These are phyloP conservation scores for Pygoscelis adeliae DNA, from an alignment of 2,113 vertebrate genomes.

Conservation along the genomic window DNA sequence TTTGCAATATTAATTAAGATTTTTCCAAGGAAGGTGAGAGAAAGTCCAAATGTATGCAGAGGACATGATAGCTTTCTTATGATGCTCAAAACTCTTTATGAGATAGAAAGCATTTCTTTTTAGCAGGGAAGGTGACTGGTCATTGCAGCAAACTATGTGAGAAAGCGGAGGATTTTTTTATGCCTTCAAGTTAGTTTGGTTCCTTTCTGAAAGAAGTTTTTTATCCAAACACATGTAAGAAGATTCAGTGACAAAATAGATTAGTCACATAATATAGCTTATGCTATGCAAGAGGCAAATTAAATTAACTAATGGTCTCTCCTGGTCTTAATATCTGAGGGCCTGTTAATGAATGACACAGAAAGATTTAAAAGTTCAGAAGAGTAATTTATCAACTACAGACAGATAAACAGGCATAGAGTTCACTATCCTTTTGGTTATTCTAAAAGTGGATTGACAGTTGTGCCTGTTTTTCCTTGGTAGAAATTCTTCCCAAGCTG, in stretches of 20 bases:
- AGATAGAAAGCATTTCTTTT: not conserved
- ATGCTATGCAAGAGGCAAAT: not conserved
- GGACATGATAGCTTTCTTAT: not conserved
- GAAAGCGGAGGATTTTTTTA: not conserved
- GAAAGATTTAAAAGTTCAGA: not conserved
- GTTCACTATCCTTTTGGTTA: not conserved
- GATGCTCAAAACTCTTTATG: not conserved
- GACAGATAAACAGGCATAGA: not conserved
- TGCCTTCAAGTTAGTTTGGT: not conserved
- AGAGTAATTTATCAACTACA: not conserved
- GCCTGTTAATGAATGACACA: not conserved
- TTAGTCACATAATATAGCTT: not conserved
- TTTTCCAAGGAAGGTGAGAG: not conserved
- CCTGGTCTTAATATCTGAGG: not conserved
- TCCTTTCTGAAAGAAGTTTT: not conserved
- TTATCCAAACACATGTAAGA: not conserved
- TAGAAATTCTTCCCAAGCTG: not conserved
- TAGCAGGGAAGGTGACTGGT: not conserved
- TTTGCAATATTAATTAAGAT: conserved; percentile 13
- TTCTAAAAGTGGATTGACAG: not conserved
- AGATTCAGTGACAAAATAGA: not conserved
- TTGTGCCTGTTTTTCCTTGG: not conserved
- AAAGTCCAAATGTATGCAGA: not conserved
- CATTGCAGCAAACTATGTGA: not conserved
- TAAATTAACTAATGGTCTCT: not conserved